Conservation (phyloP, 2,888 invertebrate species). For the Acrocera orbiculus region DNA sequence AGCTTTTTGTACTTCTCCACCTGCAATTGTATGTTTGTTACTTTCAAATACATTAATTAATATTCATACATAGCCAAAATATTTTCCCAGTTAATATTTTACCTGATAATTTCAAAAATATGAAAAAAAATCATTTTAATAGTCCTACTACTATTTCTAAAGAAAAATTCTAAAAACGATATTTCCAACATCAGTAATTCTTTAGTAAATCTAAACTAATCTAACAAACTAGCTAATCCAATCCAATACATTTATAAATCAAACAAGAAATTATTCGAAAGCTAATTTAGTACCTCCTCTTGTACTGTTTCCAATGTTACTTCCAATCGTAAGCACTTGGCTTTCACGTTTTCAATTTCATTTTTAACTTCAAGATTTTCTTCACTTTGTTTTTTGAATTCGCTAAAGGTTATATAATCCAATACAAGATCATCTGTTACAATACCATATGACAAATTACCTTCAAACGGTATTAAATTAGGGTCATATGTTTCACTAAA, state of each 20-base stretch:
- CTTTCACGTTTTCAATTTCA: conserved; percentile 16
- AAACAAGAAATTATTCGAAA: too few relatives aligned
- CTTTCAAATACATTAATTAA: too few relatives aligned
- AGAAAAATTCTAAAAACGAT: too few relatives aligned
- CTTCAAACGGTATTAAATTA: too few relatives aligned
- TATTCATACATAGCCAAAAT: too few relatives aligned
- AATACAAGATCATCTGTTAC: conserved; percentile 24
- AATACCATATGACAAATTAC: conserved; percentile 24
- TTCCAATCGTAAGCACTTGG: conserved; percentile 22
- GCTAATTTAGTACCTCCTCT: conserved; percentile 18
- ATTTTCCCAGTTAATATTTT: conserved; percentile 27
- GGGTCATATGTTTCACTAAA: conserved; percentile 16
- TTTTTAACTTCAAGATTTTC: conserved; percentile 13
- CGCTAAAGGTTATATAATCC: conserved; percentile 22
- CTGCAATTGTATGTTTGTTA: too few relatives aligned
- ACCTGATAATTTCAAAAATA: conserved; percentile 13
- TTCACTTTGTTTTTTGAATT: conserved; percentile 19
- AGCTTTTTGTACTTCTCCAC: too few relatives aligned
- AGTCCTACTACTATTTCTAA: too few relatives aligned
- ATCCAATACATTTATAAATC: too few relatives aligned
- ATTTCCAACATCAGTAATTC: too few relatives aligned
- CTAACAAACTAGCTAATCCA: too few relatives aligned
- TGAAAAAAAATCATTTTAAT: background rate
- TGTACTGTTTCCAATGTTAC: conserved; percentile 22
- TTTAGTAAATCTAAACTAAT: too few relatives aligned